These are phyloP conservation scores for Oryzias curvinotus DNA, from an alignment of 2,113 vertebrate genomes.

Conservation along the genomic window DNA sequence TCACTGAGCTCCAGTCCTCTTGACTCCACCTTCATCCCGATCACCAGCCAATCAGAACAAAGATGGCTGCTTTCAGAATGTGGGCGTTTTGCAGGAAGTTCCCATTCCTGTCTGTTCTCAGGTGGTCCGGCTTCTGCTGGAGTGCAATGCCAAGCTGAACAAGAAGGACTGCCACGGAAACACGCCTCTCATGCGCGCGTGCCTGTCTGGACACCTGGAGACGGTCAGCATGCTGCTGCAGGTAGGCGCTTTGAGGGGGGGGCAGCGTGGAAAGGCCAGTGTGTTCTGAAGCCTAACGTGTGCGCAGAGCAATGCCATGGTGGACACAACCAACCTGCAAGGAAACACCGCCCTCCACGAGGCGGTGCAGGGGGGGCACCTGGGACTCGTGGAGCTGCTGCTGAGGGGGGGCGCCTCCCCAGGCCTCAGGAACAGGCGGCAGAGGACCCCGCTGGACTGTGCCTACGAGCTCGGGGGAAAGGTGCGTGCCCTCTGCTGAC, in stretches of 20 bases:
- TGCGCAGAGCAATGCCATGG: constrained; percentile 81
- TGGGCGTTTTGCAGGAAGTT: too few relatives aligned
- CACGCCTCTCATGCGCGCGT: constrained; percentile 89
- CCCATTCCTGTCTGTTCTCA: constrained; percentile 49
- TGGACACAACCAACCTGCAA: constrained; percentile 82
- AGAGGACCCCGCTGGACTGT: constrained; percentile 83
- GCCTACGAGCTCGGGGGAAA: constrained; percentile 82
- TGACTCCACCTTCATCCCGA: too few relatives aligned
- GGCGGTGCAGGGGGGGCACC: constrained; percentile 77
- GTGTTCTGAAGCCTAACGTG: not conserved
- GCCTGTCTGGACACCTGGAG: constrained; percentile 83
- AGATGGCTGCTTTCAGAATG: too few relatives aligned
- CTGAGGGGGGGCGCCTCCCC: constrained; percentile 80
- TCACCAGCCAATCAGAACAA: too few relatives aligned
- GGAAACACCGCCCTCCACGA: constrained; percentile 91
- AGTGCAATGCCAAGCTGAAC: constrained; percentile 87
- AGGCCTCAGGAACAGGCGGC: constrained; percentile 80
- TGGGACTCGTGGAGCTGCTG: constrained; percentile 83
- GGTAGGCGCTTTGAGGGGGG: constrained; percentile 69
- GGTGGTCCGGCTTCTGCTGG: constrained; percentile 86
- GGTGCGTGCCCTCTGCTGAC: constrained; percentile 36
- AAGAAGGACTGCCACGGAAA: constrained; percentile 91
- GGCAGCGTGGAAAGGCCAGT: not conserved
- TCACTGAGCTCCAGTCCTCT: too few relatives aligned
- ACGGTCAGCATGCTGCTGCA: constrained; percentile 78